phyloP scores from a whole-genome alignment of 2,888 invertebrate genomes.

The Cataglyphis albicans region DNA sequence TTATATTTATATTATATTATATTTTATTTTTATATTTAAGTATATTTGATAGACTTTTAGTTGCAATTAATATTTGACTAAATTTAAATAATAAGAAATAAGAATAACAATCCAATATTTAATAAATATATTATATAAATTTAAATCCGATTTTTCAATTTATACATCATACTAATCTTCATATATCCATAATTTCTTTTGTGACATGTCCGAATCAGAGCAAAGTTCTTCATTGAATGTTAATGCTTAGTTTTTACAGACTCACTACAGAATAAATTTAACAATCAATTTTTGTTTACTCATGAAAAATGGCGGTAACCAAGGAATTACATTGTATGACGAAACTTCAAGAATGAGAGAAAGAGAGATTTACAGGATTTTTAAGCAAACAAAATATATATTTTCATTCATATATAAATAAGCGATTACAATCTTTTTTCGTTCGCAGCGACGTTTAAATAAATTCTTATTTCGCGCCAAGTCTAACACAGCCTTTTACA shows the following conservation, averaged over 20 bases:
- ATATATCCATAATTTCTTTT: background rate
- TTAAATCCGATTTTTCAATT: background rate
- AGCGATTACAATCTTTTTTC: background rate
- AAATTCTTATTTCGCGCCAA: constrained; percentile 70
- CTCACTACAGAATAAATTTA: constrained; percentile 76
- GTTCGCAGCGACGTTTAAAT: constrained; percentile 11
- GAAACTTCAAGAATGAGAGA: background rate
- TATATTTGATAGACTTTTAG: background rate
- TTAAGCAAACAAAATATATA: background rate
- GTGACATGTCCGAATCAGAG: constrained; percentile 39
- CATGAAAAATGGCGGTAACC: constrained; percentile 56
- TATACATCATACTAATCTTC: background rate
- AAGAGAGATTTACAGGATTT: background rate
- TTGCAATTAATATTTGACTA: background rate
- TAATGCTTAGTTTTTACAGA: constrained; percentile 74
- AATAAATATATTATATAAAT: constrained; percentile 23
- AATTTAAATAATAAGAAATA: background rate
- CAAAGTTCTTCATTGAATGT: constrained; percentile 77
- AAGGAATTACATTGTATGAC: background rate
- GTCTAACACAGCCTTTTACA: constrained; percentile 63
- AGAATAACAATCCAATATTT: background rate
- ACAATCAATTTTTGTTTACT: constrained; percentile 76
- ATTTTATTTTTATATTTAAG: background rate
- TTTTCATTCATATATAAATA: background rate
- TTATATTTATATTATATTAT: background rate